These are phyloP conservation scores for Dipodomys ordii DNA, from an alignment of 2,113 vertebrate species.

Conservation along the genomic window DNA sequence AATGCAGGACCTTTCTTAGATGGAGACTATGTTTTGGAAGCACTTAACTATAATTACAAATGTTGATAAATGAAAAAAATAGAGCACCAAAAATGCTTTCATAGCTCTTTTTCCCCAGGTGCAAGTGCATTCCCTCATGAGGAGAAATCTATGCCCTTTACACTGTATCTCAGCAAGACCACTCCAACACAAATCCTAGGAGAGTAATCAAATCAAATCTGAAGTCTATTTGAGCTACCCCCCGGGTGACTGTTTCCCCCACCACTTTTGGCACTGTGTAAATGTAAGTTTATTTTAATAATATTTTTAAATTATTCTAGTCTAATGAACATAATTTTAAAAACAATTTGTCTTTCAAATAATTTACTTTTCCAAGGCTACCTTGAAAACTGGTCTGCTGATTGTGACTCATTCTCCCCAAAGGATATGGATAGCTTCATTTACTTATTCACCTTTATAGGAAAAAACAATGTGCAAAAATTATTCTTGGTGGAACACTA, in stretches of 20 bases:
- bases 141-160: neutral
- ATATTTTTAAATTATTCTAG: constrained; percentile 26
- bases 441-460: neutral
- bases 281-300: constrained; percentile 21
- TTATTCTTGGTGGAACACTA: neutral
- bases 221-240: neutral
- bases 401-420: neutral
- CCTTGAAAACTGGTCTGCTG: constrained; percentile 12
- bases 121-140: constrained; percentile 4
- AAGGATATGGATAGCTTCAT: neutral
- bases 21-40: constrained; percentile 67
- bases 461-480: neutral
- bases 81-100: constrained; percentile 55
- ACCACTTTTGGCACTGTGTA: neutral
- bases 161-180: neutral
- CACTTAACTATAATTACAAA: constrained; percentile 76
- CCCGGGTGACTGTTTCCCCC: neutral
- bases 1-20: constrained; percentile 64
- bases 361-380: constrained; percentile 11
- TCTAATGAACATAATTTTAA: neutral
- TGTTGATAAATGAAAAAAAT: constrained; percentile 72
- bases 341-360: constrained; percentile 24
- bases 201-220: constrained; percentile 26
- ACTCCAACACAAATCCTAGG: neutral
- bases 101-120: neutral